Conservation (phyloP, 1,140 invertebrate genomes). For the Hyphantria cunea region DNA sequence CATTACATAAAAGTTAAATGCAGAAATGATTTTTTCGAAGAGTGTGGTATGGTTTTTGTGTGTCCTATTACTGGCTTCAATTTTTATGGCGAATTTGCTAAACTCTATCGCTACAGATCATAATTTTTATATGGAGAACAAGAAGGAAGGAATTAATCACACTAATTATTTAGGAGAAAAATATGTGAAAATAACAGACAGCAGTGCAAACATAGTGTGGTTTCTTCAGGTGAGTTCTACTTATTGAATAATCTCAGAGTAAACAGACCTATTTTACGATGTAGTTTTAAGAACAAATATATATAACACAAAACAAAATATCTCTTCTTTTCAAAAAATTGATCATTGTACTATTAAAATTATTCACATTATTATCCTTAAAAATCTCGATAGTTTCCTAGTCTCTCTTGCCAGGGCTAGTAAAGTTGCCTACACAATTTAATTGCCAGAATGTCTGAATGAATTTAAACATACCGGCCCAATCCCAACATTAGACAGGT, state of each 20-base stretch:
- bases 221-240: slow-evolving; percentile 87
- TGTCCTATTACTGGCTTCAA: slow-evolving; percentile 63
- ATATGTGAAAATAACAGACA: slow-evolving; percentile 78
- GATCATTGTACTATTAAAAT: too few relatives aligned
- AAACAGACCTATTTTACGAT: slow-evolving; percentile 14
- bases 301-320: too few relatives aligned
- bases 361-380: too few relatives aligned
- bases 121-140: slow-evolving; percentile 60
- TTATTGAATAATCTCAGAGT: slow-evolving; percentile 3
- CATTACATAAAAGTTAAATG: too few relatives aligned
- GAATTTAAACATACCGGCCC: too few relatives aligned
- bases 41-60: slow-evolving; percentile 60
- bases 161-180: slow-evolving; percentile 66
- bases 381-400: too few relatives aligned
- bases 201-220: slow-evolving; percentile 85
- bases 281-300: slow-evolving; percentile 18
- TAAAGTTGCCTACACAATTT: too few relatives aligned
- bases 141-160: slow-evolving; percentile 54
- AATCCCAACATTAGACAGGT: too few relatives aligned
- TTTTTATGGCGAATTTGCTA: slow-evolving; percentile 74
- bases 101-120: slow-evolving; percentile 73
- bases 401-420: too few relatives aligned
- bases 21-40: slow-evolving; percentile 69
- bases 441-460: too few relatives aligned
- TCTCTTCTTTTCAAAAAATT: too few relatives aligned